These are phyloP conservation scores for Rhynchotus rufescens DNA, from an alignment of 2,797 vertebrate species.

Conservation along the genomic window DNA sequence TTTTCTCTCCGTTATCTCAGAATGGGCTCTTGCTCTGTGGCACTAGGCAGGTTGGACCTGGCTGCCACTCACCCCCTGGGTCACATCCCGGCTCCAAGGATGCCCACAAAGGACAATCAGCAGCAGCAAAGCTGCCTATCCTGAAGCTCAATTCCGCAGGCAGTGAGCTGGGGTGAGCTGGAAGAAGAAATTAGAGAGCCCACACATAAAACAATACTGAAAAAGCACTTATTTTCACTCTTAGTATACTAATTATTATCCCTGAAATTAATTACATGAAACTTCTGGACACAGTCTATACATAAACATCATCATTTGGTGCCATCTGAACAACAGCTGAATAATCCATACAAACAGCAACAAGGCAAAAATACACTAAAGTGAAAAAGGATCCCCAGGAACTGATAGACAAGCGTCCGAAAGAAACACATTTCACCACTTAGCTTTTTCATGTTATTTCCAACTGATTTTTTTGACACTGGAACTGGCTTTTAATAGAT, in stretches of 20 bases:
- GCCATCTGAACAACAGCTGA: neutral
- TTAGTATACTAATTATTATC: neutral
- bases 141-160: neutral
- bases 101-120: neutral
- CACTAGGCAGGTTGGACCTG: neutral
- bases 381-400: neutral
- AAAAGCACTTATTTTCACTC: neutral
- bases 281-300: neutral
- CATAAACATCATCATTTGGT: neutral
- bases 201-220: neutral
- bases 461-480: slow-evolving; percentile 54
- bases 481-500: slow-evolving; percentile 57
- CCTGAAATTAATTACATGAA: neutral
- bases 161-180: neutral
- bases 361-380: slow-evolving; percentile 11
- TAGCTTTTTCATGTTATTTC: slow-evolving; percentile 35
- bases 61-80: neutral
- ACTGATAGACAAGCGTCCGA: neutral
- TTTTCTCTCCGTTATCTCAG: neutral
- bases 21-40: neutral
- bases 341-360: neutral
- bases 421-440: slow-evolving; percentile 29
- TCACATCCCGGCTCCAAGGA: neutral
- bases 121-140: neutral
- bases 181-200: neutral